Evolutionary conservation across 2,113 vertebrate species (phyloP), one percentile per base, ranked within the genome.

Genomic region (Urocolius indicus): DNA sequence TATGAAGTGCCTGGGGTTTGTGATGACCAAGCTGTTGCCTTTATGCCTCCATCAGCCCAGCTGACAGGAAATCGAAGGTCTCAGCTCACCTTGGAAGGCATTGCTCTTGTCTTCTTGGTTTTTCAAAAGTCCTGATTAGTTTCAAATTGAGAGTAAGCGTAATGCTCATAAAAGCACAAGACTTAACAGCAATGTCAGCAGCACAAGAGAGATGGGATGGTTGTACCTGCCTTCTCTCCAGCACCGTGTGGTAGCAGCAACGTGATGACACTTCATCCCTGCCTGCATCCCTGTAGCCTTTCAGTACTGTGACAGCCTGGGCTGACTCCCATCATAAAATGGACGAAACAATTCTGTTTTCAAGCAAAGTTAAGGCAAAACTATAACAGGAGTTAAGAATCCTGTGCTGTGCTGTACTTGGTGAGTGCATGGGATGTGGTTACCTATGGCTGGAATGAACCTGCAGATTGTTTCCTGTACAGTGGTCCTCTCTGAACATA

Each of bases 311-410:
- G 45, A 32, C 58, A 24, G 57, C 57, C 63, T 16, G 2, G 55
- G 17, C 38, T 1, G 0, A 10, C 20, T 55, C 45, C 51, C 32
- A 36, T n/a, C 26, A 4, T 18, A 41, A 66, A 0, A 3, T 27
- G 34, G n/a, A 20, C 58, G 72, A 30, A 67, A 16, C 24, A n/a
- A 10, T 49, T 48, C 48, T 20, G 15, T 18, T 52, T 49, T 43
- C 62, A 38, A 80, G 65, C 36, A 24, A 26, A 52, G 23, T 67
- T 36, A 46, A 66, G 49, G 79, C 49, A 63, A 34, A 77, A 9
- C 29, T 10, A 0, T 11, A 22, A 22, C 1, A 22, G 38, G 77
- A 45, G 48, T 30, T 30, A 67, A 15, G 41, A 19, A 10, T 14
- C 38, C 29, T 21, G 22, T 5, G 77, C 29, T 71, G 38, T 1